Conservation (phyloP, 2,888 invertebrate species). For the Vanessa cardui region DNA sequence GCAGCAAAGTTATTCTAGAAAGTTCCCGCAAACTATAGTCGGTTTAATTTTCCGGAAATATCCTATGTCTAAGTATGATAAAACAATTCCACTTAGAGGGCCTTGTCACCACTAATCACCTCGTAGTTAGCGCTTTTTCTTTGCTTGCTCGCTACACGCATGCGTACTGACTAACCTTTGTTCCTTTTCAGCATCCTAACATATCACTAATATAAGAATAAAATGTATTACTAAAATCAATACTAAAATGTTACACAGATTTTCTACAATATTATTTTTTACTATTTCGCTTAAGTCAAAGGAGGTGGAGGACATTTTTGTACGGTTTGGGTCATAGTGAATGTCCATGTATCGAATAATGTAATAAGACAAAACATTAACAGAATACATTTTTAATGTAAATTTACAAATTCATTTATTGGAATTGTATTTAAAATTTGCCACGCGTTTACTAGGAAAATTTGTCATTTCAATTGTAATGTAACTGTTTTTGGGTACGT, state of each 20-base stretch:
- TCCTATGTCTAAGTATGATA: not conserved
- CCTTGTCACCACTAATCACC: constrained; percentile 71
- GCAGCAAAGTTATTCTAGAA: not conserved
- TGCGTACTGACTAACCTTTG: constrained; percentile 78
- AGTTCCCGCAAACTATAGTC: not conserved
- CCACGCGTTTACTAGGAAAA: not conserved
- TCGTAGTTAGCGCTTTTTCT: constrained; percentile 67
- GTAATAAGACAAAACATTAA: not conserved
- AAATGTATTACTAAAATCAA: constrained; percentile 5
- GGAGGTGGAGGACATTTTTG: constrained; percentile 46
- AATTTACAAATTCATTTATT: not conserved
- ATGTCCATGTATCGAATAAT: constrained; percentile 7
- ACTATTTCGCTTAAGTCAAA: constrained; percentile 22
- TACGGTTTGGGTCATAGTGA: constrained; percentile 35
- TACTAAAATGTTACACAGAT: not conserved
- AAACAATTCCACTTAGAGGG: constrained; percentile 41
- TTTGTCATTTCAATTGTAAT: not conserved
- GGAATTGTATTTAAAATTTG: not conserved
- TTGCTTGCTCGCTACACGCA: constrained; percentile 77
- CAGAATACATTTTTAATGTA: not conserved
- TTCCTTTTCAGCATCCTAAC: constrained; percentile 81
- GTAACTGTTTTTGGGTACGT: not conserved
- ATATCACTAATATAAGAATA: constrained; percentile 63
- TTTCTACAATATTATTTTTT: not conserved
- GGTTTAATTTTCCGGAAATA: not conserved